Conservation (phyloP, 2,113 vertebrate genomes). For the Tragelaphus scriptus region DNA sequence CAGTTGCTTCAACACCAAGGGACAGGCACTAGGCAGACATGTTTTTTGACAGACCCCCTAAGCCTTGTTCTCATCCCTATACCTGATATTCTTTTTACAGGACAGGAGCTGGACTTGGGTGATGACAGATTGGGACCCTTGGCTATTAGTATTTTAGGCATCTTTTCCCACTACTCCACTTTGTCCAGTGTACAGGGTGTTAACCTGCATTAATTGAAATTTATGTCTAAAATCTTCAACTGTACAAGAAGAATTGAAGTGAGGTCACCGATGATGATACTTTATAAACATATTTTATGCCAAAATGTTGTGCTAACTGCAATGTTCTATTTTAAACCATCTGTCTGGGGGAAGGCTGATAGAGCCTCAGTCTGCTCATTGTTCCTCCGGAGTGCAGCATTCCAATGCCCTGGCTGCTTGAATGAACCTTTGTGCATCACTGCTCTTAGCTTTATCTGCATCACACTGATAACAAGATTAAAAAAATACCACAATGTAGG, state of each 20-base stretch:
- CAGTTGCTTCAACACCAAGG: neutral
- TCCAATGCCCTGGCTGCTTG: neutral
- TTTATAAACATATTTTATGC: neutral
- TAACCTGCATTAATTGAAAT: neutral
- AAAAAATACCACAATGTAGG: neutral
- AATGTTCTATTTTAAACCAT: neutral
- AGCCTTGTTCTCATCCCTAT: rapidly evolving
- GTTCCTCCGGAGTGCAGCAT: neutral
- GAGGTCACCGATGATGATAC: neutral
- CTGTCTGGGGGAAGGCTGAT: neutral
- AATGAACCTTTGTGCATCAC: neutral
- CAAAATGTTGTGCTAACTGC: neutral
- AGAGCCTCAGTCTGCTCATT: neutral
- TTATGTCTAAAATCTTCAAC: neutral
- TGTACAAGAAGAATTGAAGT: neutral
- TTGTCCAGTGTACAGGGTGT: neutral
- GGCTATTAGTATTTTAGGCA: neutral
- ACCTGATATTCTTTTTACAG: neutral
- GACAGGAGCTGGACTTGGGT: neutral
- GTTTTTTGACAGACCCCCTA: neutral
- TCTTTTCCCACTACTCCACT: neutral
- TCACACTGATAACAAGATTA: neutral
- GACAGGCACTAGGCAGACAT: neutral
- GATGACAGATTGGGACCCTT: neutral
- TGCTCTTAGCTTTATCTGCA: neutral